Evolutionary conservation across 2,888 invertebrate species (phyloP).

Genomic region (Eupeodes latifasciatus): DNA sequence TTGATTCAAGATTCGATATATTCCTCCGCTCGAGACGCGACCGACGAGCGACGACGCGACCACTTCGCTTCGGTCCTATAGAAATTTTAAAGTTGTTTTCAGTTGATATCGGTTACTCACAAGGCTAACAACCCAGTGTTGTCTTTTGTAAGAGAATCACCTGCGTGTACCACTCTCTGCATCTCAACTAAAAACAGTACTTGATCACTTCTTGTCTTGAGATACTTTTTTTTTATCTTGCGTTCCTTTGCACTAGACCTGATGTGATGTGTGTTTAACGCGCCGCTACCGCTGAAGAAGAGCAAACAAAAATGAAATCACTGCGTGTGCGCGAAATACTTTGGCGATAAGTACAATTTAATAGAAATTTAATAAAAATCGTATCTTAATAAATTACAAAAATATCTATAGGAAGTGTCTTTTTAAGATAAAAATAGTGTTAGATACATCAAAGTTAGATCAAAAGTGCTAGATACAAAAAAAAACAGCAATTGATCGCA

Average conservation of each 20-base stretch:
- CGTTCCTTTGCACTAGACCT: constrained; percentile 42
- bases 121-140: constrained; percentile 83
- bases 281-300: constrained; percentile 22
- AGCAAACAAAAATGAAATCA: constrained; percentile 16
- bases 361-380: constrained; percentile 24
- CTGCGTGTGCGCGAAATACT: constrained; percentile 68
- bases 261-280: background rate
- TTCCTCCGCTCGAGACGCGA: constrained; percentile 78
- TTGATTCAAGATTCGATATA: constrained; percentile 70
- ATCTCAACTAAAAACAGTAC: background rate
- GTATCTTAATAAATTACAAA: constrained; percentile 18
- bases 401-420: constrained; percentile 47
- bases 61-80: constrained; percentile 81
- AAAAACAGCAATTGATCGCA: constrained; percentile 40
- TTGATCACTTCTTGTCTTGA: constrained; percentile 61
- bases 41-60: background rate
- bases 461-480: background rate
- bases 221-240: constrained; percentile 24
- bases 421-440: constrained; percentile 53
- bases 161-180: constrained; percentile 50
- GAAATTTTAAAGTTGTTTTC: constrained; percentile 84
- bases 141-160: constrained; percentile 57
- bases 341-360: constrained; percentile 49
- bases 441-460: constrained; percentile 22
- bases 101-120: constrained; percentile 85